Conservation (phyloP, 2,797 vertebrate species). For the Poecilia picta region DNA sequence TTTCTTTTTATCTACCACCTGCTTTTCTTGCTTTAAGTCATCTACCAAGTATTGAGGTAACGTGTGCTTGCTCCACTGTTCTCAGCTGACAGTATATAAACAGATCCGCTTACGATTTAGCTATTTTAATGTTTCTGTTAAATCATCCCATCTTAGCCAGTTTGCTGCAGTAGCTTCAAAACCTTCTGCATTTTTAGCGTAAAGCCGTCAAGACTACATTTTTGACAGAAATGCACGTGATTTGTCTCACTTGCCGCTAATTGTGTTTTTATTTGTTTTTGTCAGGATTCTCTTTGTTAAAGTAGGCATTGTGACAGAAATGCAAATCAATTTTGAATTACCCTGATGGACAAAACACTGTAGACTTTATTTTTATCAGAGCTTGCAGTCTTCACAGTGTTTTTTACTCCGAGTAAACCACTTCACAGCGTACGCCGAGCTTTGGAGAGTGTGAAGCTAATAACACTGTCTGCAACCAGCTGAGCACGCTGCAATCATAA, state of each 20-base stretch:
- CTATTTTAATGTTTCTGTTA: not conserved
- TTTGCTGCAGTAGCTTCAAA: not conserved
- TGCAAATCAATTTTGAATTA: constrained; percentile 7
- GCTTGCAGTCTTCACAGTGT: constrained; percentile 33
- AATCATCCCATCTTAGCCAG: not conserved
- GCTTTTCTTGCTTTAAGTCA: not conserved
- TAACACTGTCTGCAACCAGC: constrained; percentile 45
- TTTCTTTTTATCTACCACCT: not conserved
- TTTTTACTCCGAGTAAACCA: constrained; percentile 48
- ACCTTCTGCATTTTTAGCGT: not conserved
- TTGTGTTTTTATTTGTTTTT: not conserved
- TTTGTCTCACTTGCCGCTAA: not conserved
- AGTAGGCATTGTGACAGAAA: not conserved
- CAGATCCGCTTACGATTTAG: not conserved
- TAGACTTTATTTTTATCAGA: constrained; percentile 16
- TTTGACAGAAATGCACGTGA: not conserved
- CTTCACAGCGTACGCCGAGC: constrained; percentile 44
- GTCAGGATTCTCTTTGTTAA: not conserved
- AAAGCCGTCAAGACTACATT: not conserved
- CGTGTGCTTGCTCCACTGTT: not conserved
- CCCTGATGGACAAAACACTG: constrained; percentile 12
- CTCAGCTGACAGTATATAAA: not conserved
- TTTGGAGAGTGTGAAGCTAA: constrained; percentile 44
- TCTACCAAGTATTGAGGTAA: not conserved
- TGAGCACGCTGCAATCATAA: constrained; percentile 46